Base-by-base conservation (phyloP, 2,888 invertebrate species). In the Colostygia pectinataria region DNA sequence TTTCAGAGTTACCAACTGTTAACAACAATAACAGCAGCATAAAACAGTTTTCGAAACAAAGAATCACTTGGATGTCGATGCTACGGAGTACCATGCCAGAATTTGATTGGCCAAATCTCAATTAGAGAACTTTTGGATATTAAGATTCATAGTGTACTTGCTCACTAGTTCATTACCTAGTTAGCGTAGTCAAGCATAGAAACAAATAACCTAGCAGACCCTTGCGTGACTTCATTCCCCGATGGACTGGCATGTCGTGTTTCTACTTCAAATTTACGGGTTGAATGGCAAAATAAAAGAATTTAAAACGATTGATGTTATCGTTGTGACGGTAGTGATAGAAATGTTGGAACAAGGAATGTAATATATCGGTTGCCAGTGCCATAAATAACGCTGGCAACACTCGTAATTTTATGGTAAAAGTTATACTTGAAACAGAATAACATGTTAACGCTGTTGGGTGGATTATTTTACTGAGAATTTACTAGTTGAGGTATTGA, bases 201-300 rank as follows among this genome's bases (percentile, higher is more conserved):
- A 55, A 57, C 53, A 56, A 58, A 56, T 53, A 51, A 27, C 48
- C 41, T 37, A 45, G 38, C 50, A 40, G 45, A 42, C 42, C 56
- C 51, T 61, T 31, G 61, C 61, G 61, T 61, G 61, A 61, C 61
- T 58, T 38, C 46, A 34, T 29, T 29, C 40, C 28, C 29, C 47
- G 40, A 46, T 47, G 57, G 55, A 54, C 57, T 55, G 54, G 54
- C 57, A 60, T 55, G 57, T 49, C 60, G 43, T 46, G 53, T 45
- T 45, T 53, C 48, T 41, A 53, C 50, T 52, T 52, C 38, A 55
- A 56, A 59, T 59, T 61, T 57, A 59, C 52, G 48, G 48, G 40
- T 53, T 49, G 54, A 53, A 57, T 45, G 40, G 55, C 53, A 53
- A 56, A 61, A 55, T 53, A 53, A 59, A 61, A 61, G 59, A 57